Evolutionary conservation across 2,797 vertebrate species (phyloP), one percentile per base, ranked within the genome.

Genomic region (Mus caroli): DNA sequence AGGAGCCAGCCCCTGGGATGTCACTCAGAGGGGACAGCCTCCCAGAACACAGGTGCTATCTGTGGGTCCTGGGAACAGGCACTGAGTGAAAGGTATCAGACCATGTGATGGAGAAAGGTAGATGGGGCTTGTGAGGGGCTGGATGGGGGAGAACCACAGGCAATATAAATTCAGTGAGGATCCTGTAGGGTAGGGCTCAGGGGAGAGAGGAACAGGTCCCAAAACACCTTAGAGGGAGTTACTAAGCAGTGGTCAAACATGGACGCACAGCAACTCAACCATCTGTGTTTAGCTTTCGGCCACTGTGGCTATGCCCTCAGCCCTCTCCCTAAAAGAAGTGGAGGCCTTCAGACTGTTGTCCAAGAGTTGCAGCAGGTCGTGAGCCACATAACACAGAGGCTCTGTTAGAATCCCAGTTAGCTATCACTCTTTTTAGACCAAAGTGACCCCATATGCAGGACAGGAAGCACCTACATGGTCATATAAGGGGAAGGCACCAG

Each of bases 221-320:
- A n/a, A 46, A 80, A 60, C 46, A 17, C 73, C 77, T 26, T 4
- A 40, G 80, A 79, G 79, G 22, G 54, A 56, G 64, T 20, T 69
- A 40, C 2, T 11, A 64, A 6, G 0, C 2, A 26, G 26, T 1
- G 64, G 46, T 6, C 40, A 28, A 3, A 37, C 26, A 43, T 3
- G 37, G 20, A 11, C 87, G 0, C 2, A 80, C 8, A 91, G 31
- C 3, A 7, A 52, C 69, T 52, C 34, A 31, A 2, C n/a, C 3
- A 1, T 6, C 64, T 64, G 9, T 28, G 58, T 34, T 77, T 24
- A 62, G 58, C 40, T 73, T 58, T 0, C 4, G 60, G 71, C 34
- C 52, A 37, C n/a, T 60, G 22, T 1, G 28, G 52, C 67, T 34
- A 58, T 19, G 2, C 9, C 6, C 12, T 58, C 79, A 22, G 73